These are phyloP conservation scores for Labeo catla DNA, from an alignment of 2,113 vertebrate genomes.

Conservation along the genomic window DNA sequence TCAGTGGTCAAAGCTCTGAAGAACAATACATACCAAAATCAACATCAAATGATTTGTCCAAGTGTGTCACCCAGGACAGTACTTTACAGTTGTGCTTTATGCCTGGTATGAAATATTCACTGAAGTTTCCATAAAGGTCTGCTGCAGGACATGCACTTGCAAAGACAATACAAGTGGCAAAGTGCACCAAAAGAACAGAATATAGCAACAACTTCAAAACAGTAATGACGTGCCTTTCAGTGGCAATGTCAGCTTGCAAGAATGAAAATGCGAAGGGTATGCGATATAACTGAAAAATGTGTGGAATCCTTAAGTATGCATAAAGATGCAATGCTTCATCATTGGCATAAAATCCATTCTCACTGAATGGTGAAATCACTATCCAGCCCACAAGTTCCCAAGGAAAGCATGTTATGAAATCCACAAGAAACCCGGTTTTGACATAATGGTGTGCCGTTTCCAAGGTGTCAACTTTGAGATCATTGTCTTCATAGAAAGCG, in stretches of 20 bases:
- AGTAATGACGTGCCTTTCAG: conserved; percentile 23
- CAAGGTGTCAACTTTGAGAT: conserved; percentile 45
- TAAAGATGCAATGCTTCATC: conserved; percentile 43
- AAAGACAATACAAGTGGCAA: conserved; percentile 48
- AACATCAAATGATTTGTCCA: not conserved
- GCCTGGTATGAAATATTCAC: conserved; percentile 25
- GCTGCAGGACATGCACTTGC: conserved; percentile 38
- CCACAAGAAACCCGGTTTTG: conserved; percentile 44
- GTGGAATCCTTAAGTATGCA: conserved; percentile 49
- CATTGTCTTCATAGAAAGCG: conserved; percentile 48
- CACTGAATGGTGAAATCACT: not conserved
- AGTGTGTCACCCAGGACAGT: conserved; percentile 45
- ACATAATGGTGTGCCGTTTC: conserved; percentile 50
- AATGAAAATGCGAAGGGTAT: conserved; percentile 39
- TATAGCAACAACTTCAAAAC: conserved; percentile 43
- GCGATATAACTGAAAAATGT: conserved; percentile 54
- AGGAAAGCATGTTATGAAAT: conserved; percentile 54
- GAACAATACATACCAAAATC: conserved; percentile 38
- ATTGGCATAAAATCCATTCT: conserved; percentile 36
- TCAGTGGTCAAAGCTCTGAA: not conserved
- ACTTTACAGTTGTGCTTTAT: conserved; percentile 46
- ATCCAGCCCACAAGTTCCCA: conserved; percentile 47
- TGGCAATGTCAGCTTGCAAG: conserved; percentile 39
- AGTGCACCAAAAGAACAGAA: conserved; percentile 43
- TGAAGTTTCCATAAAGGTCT: conserved; percentile 18